These are phyloP conservation scores for Lithobates sylvaticus DNA, from an alignment of 2,797 vertebrate genomes.

Conservation along the genomic window DNA sequence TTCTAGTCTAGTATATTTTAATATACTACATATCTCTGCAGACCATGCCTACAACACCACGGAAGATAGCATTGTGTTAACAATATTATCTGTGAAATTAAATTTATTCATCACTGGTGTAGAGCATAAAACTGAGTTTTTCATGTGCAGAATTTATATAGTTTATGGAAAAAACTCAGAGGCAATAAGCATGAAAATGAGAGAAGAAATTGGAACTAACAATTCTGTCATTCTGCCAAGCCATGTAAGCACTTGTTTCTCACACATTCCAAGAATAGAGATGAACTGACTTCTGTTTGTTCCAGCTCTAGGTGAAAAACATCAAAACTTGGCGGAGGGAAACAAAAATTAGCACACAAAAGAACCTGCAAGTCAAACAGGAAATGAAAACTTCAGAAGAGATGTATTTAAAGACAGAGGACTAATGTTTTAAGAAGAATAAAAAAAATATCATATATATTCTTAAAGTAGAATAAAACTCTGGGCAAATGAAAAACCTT, in stretches of 20 bases:
- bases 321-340: background rate
- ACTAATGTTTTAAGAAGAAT: background rate
- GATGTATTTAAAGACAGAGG: background rate
- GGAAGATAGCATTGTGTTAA: background rate
- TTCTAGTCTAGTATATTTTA: too few species aligned
- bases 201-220: background rate
- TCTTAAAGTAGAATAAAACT: background rate
- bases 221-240: constrained; percentile 22
- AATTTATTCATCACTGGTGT: background rate
- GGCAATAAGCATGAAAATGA: background rate
- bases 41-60: too few species aligned
- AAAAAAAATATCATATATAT: background rate
- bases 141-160: background rate
- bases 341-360: background rate
- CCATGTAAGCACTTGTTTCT: constrained; percentile 27
- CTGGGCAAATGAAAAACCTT: background rate
- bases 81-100: background rate
- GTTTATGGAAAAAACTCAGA: background rate
- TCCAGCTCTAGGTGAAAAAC: constrained; percentile 9
- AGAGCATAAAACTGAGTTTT: background rate
- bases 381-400: background rate
- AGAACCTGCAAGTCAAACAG: background rate
- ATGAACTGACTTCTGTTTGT: constrained; percentile 20
- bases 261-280: constrained; percentile 30
- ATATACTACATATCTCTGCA: too few species aligned